These are phyloP conservation scores for Lutraria lutraria DNA, from an alignment of 2,888 invertebrate species.

Conservation along the genomic window DNA sequence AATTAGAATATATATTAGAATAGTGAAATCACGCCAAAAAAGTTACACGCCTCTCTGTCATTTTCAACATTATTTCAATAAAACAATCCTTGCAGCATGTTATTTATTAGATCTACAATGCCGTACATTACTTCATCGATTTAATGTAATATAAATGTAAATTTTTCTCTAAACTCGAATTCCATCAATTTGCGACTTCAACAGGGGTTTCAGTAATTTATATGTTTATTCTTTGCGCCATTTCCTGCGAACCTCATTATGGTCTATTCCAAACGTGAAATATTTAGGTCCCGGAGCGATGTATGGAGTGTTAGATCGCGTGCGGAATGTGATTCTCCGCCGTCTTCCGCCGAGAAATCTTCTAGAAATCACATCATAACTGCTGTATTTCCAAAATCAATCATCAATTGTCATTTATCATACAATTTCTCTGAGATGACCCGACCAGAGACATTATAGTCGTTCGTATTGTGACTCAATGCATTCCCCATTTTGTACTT, in stretches of 20 bases:
- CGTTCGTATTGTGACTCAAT: background rate
- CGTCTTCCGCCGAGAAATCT: background rate
- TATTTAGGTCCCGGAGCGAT: background rate
- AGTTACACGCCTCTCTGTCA: background rate
- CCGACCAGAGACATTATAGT: background rate
- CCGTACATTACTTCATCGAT: background rate
- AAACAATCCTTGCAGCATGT: background rate
- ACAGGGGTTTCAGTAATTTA: background rate
- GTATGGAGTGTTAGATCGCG: conserved; percentile 1
- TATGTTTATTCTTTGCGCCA: conserved; percentile 12
- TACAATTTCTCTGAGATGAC: background rate
- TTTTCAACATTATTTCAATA: background rate
- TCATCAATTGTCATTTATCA: conserved; percentile 6
- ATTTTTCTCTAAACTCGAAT: background rate
- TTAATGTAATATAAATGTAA: conserved; percentile 7
- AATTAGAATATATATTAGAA: background rate
- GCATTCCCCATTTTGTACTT: background rate
- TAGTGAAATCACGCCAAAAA: background rate
- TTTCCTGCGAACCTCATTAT: conserved; percentile 1
- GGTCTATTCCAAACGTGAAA: background rate
- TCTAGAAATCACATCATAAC: conserved; percentile 4
- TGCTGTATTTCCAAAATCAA: conserved; percentile 7
- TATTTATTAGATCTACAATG: background rate
- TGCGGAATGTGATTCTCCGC: background rate
- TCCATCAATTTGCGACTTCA: background rate